A percentile compares a stretch with the other conserved stretches of the same genome.
Evolutionary conservation across 2,113 vertebrate genomes (phyloP).

Genomic region (Sinocyclocheilus anshuiensis): DNA sequence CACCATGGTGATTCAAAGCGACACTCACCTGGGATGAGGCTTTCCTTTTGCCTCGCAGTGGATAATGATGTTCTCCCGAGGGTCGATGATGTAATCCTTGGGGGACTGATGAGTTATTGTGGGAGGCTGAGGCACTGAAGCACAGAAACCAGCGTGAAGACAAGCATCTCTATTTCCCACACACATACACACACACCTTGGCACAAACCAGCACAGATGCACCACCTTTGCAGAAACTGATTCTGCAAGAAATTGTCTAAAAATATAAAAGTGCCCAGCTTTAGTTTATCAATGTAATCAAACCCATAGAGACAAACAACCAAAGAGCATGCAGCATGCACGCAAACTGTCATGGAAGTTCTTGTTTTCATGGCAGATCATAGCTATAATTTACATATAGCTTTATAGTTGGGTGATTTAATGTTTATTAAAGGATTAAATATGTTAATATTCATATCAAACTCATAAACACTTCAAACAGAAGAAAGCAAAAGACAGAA

Average conservation of each 20-base stretch:
- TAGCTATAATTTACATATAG: neutral
- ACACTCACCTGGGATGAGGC: slow-evolving; percentile 87
- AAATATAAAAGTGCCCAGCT: slow-evolving; percentile 17
- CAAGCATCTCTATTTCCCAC: neutral
- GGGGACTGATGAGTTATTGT: slow-evolving; percentile 94
- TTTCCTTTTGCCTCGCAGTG: slow-evolving; percentile 97
- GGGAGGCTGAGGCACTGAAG: slow-evolving; percentile 91
- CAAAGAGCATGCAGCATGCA: slow-evolving; percentile 55
- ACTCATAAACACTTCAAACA: slow-evolving; percentile 51
- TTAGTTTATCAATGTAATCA: slow-evolving; percentile 5
- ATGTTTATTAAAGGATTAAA: neutral
- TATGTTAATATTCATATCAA: slow-evolving; percentile 45
- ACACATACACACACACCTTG: slow-evolving; percentile 10
- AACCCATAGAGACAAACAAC: neutral
- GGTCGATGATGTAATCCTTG: slow-evolving; percentile 97
- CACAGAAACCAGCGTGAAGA: slow-evolving; percentile 15
- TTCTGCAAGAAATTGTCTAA: slow-evolving; percentile 41
- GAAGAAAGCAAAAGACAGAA: slow-evolving; percentile 48
- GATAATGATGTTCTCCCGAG: slow-evolving; percentile 94
- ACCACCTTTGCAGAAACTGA: slow-evolving; percentile 29
- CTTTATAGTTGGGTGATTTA: neutral
- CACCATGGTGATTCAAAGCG: slow-evolving; percentile 55
- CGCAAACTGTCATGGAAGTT: neutral
- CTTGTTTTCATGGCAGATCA: neutral
- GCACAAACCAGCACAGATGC: slow-evolving; percentile 25